Percentiles rank a stretch among this genome's conserved stretches.
Conservation (phyloP, 2,888 invertebrate species). For the Drymonia ruficornis region DNA sequence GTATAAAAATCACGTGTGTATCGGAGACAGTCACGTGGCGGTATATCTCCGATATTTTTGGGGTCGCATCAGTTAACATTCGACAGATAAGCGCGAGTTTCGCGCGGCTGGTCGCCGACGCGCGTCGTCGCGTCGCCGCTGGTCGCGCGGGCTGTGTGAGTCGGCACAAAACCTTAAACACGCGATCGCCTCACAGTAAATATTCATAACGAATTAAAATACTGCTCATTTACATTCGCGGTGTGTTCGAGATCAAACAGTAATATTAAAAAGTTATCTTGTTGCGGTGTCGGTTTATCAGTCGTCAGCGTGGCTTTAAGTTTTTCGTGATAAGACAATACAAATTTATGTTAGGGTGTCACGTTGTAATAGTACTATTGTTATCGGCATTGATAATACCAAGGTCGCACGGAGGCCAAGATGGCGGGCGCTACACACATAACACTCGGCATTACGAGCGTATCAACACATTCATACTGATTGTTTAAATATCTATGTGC, state of each 20-base stretch:
- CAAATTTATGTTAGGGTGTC: slow-evolving; percentile 82
- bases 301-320: slow-evolving; percentile 56
- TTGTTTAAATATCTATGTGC: slow-evolving; percentile 64
- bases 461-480: slow-evolving; percentile 56
- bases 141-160: slow-evolving; percentile 3
- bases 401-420: slow-evolving; percentile 71
- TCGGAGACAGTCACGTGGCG: slow-evolving; percentile 24
- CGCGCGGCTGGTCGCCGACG: neutral
- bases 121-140: neutral
- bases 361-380: slow-evolving; percentile 72
- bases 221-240: slow-evolving; percentile 31
- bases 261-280: slow-evolving; percentile 60
- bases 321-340: slow-evolving; percentile 77
- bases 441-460: slow-evolving; percentile 37
- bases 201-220: slow-evolving; percentile 15
- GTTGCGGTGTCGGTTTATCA: slow-evolving; percentile 70
- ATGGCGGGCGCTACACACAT: slow-evolving; percentile 49
- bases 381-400: slow-evolving; percentile 78
- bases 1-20: slow-evolving; percentile 18
- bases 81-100: slow-evolving; percentile 5
- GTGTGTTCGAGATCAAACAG: slow-evolving; percentile 55
- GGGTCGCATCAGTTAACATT: slow-evolving; percentile 16
- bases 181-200: slow-evolving; percentile 19
- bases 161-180: slow-evolving; percentile 12
- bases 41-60: slow-evolving; percentile 19